Conservation (phyloP, 2,888 invertebrate genomes). For the Monochamus alternatus region DNA sequence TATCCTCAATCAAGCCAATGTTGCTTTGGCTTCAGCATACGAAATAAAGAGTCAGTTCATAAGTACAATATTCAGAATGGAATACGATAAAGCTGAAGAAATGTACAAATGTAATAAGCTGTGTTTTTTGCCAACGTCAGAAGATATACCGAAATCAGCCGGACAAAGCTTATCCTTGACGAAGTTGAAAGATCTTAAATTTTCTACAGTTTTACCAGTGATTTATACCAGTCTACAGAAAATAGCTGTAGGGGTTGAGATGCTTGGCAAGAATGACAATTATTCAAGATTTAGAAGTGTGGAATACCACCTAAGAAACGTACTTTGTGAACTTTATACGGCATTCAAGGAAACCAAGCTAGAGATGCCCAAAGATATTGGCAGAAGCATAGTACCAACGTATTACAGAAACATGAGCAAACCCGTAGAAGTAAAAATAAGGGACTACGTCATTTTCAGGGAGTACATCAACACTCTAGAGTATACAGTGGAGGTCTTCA, state of each 20-base stretch:
- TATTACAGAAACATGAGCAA: constrained; percentile 15
- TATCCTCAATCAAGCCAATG: constrained; percentile 13
- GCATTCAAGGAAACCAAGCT: constrained; percentile 34
- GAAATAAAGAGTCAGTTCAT: constrained; percentile 18
- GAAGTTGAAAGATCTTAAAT: constrained; percentile 26
- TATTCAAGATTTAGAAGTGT: constrained; percentile 27
- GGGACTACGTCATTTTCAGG: constrained; percentile 38
- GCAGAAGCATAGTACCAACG: constrained; percentile 24
- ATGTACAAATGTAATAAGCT: background rate
- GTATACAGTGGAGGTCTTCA: constrained; percentile 28
- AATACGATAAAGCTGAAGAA: constrained; percentile 14
- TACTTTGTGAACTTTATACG: constrained; percentile 38
- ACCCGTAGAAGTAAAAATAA: constrained; percentile 33
- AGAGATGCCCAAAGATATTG: constrained; percentile 29
- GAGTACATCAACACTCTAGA: constrained; percentile 34
- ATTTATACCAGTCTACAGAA: constrained; percentile 38
- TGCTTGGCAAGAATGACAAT: constrained; percentile 25
- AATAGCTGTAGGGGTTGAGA: constrained; percentile 33
- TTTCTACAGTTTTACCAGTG: constrained; percentile 25
- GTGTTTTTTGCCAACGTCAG: constrained; percentile 7
- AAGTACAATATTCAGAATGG: constrained; percentile 1
- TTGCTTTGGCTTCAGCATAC: constrained; percentile 1
- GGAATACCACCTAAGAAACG: constrained; percentile 12
- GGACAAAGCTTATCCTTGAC: background rate
- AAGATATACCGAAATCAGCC: constrained; percentile 4